These are phyloP conservation scores for Aix galericulata DNA, from an alignment of 2,113 vertebrate genomes.

Conservation along the genomic window DNA sequence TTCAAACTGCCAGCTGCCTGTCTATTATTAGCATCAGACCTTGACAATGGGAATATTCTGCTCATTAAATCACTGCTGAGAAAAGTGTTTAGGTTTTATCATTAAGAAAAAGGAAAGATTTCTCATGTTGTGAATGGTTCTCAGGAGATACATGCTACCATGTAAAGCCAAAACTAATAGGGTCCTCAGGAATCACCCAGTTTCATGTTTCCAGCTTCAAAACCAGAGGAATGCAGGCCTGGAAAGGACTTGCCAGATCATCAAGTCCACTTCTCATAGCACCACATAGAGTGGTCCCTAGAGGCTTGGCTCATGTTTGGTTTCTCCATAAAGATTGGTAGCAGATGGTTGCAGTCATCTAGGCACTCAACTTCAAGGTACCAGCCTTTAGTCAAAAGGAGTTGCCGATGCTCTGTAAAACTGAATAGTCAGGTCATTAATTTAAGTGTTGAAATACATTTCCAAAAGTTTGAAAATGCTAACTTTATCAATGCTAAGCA, in stretches of 20 bases:
- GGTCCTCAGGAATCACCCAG: conserved; percentile 19
- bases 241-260: conserved; percentile 18
- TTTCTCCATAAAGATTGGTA: not conserved
- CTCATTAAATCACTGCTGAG: conserved; percentile 32
- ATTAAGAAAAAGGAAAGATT: conserved; percentile 3
- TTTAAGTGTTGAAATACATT: not conserved
- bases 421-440: not conserved
- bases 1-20: conserved; percentile 26
- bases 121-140: not conserved
- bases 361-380: not conserved
- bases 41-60: conserved; percentile 6
- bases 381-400: not conserved
- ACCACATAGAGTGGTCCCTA: not conserved
- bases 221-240: conserved; percentile 34
- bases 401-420: not conserved
- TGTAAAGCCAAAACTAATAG: conserved; percentile 56
- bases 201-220: conserved; percentile 45
- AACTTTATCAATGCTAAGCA: not conserved
- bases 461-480: not conserved
- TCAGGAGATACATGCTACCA: conserved; percentile 3
- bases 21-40: conserved; percentile 48
- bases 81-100: conserved; percentile 33
- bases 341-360: not conserved
- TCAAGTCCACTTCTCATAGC: not conserved
- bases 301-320: not conserved